Evolutionary conservation across 2,888 invertebrate genomes (phyloP).

Genomic region (Vanessa cardui): DNA sequence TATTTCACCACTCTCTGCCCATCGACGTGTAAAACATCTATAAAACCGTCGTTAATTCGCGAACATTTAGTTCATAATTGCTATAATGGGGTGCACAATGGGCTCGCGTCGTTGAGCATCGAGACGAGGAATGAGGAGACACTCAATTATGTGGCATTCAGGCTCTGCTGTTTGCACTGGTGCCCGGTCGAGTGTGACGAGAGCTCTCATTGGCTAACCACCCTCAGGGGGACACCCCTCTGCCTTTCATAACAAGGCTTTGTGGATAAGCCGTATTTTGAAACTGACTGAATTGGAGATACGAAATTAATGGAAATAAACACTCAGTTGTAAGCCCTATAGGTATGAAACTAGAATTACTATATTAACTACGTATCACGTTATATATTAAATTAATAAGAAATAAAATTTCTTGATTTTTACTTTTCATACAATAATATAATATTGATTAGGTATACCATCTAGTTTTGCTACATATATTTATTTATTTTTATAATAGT

Average conservation of each 20-base stretch:
- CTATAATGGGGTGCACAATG: constrained; percentile 71
- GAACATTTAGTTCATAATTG: constrained; percentile 74
- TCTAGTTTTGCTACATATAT: no score
- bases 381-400: no score
- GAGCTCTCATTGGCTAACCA: constrained; percentile 70
- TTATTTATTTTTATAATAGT: no score
- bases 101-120: constrained; percentile 45
- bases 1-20: constrained; percentile 40
- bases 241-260: constrained; percentile 46
- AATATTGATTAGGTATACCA: no score
- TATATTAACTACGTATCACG: no score
- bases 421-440: no score
- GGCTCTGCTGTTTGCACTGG: constrained; percentile 68
- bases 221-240: constrained; percentile 45
- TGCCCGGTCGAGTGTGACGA: constrained; percentile 55
- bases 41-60: constrained; percentile 70
- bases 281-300: not conserved
- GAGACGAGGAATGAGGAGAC: constrained; percentile 48
- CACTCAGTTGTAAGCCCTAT: constrained; percentile 2
- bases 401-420: no score
- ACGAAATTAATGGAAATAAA: not conserved
- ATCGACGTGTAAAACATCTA: constrained; percentile 65
- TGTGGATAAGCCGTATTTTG: constrained; percentile 43
- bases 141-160: constrained; percentile 75
- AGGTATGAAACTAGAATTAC: not conserved